Conservation (phyloP, 2,113 vertebrate genomes). For the Plotosus lineatus region DNA sequence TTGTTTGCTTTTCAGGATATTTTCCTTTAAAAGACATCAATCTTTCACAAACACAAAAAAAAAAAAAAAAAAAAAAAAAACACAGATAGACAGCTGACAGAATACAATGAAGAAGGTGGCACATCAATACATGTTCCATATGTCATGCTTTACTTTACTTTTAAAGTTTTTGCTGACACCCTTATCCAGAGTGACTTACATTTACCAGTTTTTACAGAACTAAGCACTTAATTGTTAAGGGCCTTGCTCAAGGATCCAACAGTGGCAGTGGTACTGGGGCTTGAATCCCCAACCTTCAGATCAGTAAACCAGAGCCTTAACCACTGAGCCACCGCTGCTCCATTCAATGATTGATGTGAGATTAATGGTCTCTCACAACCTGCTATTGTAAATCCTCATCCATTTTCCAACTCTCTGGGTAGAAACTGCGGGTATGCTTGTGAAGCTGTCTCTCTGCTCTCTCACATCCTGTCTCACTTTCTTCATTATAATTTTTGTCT, state of each 20-base stretch:
- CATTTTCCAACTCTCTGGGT: constrained; percentile 26
- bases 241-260: no score
- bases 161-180: no score
- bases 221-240: no score
- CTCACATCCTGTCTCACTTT: not conserved
- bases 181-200: no score
- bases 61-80: no score
- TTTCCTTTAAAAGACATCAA: not conserved
- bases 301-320: no score
- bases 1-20: no score
- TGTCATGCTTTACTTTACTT: constrained; percentile 4
- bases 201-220: no score
- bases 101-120: not conserved
- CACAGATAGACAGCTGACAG: constrained; percentile 41
- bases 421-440: not conserved
- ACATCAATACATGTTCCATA: constrained; percentile 23
- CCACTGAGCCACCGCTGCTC: no score
- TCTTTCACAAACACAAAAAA: constrained; percentile 27
- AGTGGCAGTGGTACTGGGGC: no score
- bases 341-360: no score
- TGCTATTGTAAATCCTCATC: constrained; percentile 38
- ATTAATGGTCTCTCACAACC: constrained; percentile 33
- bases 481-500: not conserved
- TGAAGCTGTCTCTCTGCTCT: not conserved
- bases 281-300: no score